Percentiles rank a stretch among this genome's conserved stretches.
Evolutionary conservation across 2,888 invertebrate genomes (phyloP).

Genomic region (Eumacrocentrus americanus): DNA sequence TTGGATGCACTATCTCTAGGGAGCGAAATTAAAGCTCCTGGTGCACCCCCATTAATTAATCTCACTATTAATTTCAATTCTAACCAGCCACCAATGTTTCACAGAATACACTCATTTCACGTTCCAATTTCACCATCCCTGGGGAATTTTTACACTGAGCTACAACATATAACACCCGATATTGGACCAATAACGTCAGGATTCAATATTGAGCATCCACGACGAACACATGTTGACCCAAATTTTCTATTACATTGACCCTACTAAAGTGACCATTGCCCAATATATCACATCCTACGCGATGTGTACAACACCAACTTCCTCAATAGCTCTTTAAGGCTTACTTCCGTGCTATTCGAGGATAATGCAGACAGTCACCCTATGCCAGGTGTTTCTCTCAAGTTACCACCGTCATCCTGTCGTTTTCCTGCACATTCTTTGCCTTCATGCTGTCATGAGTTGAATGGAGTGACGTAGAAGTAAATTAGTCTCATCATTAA

Average conservation of each 20-base stretch:
- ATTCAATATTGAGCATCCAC: neutral
- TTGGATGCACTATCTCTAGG: too few species aligned
- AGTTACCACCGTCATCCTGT: constrained; percentile 2
- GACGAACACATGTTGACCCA: neutral
- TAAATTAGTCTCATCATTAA: too few species aligned
- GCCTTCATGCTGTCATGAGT: too few species aligned
- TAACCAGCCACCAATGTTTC: neutral
- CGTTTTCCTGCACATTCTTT: constrained; percentile 1
- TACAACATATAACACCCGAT: neutral
- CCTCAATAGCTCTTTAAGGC: neutral
- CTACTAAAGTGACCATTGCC: neutral
- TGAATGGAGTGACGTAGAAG: too few species aligned
- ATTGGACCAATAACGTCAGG: neutral
- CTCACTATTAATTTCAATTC: neutral
- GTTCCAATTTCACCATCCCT: neutral
- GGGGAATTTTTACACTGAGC: neutral
- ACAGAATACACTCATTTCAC: neutral
- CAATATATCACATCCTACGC: neutral
- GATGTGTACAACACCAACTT: neutral
- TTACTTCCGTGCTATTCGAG: constrained; percentile 8
- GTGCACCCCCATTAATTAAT: too few species aligned
- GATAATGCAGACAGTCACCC: constrained; percentile 8
- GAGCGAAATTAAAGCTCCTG: neutral
- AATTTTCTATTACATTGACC: neutral
- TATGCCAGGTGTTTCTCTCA: constrained; percentile 17